Evolutionary conservation across 2,113 vertebrate genomes (phyloP), one percentile per base, ranked within the genome.

Genomic region (Bagarius yarrelli): DNA sequence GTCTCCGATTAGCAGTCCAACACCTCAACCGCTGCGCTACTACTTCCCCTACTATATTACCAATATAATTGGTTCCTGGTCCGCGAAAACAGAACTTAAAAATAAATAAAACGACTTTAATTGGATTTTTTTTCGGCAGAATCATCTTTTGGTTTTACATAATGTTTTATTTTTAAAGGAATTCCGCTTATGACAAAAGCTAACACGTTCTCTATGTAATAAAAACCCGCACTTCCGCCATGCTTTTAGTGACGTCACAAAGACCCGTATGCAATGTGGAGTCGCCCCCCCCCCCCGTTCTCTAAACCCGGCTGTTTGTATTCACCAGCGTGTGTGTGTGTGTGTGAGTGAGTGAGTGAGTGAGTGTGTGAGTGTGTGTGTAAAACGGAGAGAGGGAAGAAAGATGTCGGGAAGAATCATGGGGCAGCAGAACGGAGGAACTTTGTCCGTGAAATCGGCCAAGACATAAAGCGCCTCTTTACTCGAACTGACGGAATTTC

Each of bases 361-460:
- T 8, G 52, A 6, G 53, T 55, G 40, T 25, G 73, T 34, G 75
- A 30, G 69, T 13, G 60, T 6, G 27, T 16, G 60, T 14, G 4
- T 27, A n/a, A 27, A n/a, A n/a, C n/a, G n/a, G 4, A 60, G 59
- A 21, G 9, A 2, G 57, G 12, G 11, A 25, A 83, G 80, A 76
- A 91, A 86, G 82, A 91, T 92, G 91, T 90, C 81, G 83, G 86
- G 55, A 16, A 85, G 81, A 75, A 87, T 87, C 83, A 53, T 78
- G 76, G 61, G 50, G 47, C 85, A 87, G 25, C 85, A 78, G 4
- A 40, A 84, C 69, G 88, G 88, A 86, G 88, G 89, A 85, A 83
- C 89, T 80, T 71, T 73, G 40, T 60, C 19, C 19, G 8, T 78
- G 44, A 87, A 74, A 79, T 64, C 30, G 34, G 69, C 74, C 16